Conservation (phyloP, 2,113 vertebrate species). For the Myotis yumanensis region DNA sequence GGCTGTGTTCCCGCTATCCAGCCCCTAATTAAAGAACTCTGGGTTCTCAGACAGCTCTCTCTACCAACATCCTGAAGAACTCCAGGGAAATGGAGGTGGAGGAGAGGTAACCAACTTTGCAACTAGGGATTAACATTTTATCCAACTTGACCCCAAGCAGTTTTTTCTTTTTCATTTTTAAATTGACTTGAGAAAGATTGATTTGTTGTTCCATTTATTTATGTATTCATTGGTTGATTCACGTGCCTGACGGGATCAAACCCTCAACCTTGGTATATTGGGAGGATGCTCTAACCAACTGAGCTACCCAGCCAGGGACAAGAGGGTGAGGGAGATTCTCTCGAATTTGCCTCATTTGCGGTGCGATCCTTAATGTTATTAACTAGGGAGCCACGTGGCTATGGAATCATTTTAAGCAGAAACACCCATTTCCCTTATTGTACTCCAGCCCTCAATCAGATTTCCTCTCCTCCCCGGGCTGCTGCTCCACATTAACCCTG, state of each 20-base stretch:
- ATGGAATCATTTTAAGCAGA: slow-evolving; percentile 29
- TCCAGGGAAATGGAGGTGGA: not conserved
- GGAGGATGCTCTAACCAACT: not conserved
- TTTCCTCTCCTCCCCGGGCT: not conserved
- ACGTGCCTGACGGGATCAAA: not conserved
- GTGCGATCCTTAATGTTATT: not conserved
- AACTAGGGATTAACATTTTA: not conserved
- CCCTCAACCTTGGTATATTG: not conserved
- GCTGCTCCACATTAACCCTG: slow-evolving; percentile 62
- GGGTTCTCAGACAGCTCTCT: not conserved
- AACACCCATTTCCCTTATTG: not conserved
- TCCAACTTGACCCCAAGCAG: not conserved
- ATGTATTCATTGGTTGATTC: not conserved
- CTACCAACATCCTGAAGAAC: slow-evolving; percentile 8
- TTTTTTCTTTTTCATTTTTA: not conserved
- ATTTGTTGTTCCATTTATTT: not conserved
- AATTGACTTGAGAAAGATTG: not conserved
- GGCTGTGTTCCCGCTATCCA: not conserved
- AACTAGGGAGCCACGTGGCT: not conserved
- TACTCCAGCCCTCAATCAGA: not conserved
- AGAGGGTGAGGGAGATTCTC: not conserved
- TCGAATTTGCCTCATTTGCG: not conserved
- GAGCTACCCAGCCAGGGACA: not conserved
- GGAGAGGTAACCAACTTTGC: not conserved
- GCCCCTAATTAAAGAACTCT: slow-evolving; percentile 13